Base-by-base conservation (phyloP, 2,113 vertebrate genomes). In the Laterallus jamaicensis region DNA sequence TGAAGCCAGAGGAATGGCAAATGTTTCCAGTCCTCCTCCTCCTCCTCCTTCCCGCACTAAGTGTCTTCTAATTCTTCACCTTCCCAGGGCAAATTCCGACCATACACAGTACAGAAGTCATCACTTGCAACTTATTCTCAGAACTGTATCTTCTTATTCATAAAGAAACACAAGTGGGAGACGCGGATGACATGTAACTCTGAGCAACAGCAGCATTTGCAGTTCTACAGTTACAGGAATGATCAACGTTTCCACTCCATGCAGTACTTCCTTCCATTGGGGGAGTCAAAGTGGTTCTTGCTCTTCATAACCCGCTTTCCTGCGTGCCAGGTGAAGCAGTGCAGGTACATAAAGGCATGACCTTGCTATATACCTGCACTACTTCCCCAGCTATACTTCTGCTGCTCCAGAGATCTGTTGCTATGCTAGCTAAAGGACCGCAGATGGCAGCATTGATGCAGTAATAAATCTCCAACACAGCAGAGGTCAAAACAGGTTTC, bases 391-490 rank as follows among this genome's bases (percentile, higher is more conserved):
- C 21, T 49, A 20, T 49, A 49, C 56, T 58, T n/a, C 50, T 49
- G 39, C 55, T 37, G 29, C 28, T 88, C 15, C 76, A 49, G n/a
- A 70, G 44, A 67, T 29, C 28, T 56, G 37, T 40, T 93, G 89
- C 74, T 92, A 52, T 96, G 77, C 71, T 50, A 42, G 21, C 21
- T 49, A n/a, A 26, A 52, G 75, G 87, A 63, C 95, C 2, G 2
- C 49, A 97, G 97, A 92, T 96, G 97, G 97, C 97, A 97, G 93
- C 92, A 89, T 89, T 92, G 69, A 73, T 16, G 35, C 91, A 92
- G 60, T 24, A 86, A 93, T 83, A 42, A 59, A 54, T 32, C 62
- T 66, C 54, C 64, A 44, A 19, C 69, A 69, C 18, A 29, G 21
- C 37, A 22, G 16, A 44, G 28, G 63, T 49, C 68, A 95, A 83